Conservation (phyloP, 92 coral and sea anemone species). For the Chrysogorgia sp. region DNA sequence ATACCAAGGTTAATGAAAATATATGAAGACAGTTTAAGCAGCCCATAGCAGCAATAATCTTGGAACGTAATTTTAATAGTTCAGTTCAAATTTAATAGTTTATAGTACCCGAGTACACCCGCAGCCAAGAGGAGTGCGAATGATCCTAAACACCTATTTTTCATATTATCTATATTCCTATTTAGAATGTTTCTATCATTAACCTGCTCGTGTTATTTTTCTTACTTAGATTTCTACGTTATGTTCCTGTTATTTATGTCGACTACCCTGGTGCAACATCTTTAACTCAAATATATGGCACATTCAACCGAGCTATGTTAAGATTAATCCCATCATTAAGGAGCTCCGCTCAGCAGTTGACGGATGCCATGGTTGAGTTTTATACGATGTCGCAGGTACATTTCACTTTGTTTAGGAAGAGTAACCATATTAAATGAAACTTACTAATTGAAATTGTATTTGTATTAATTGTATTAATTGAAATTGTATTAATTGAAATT, state of each 20-base stretch:
- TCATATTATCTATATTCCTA: too few relatives aligned
- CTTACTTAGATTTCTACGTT: conserved; percentile 82
- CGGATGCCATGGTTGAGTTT: conserved; percentile 99
- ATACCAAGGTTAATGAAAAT: too few relatives aligned
- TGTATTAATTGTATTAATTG: neutral
- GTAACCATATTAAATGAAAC: too few relatives aligned
- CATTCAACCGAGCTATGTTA: conserved; percentile 98
- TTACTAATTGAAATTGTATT: too few relatives aligned
- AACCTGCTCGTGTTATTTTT: neutral
- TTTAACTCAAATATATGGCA: conserved; percentile 94
- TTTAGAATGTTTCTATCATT: too few relatives aligned
- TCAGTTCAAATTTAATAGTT: neutral
- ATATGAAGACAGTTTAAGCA: too few relatives aligned
- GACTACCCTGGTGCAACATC: conserved; percentile 98
- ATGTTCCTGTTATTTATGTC: conserved; percentile 93
- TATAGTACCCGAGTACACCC: neutral
- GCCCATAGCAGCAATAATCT: too few relatives aligned
- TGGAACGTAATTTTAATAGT: neutral
- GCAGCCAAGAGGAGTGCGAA: too few relatives aligned
- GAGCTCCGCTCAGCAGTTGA: conserved; percentile 90
- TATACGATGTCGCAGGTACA: conserved; percentile 95
- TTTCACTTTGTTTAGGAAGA: too few relatives aligned
- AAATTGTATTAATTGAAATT: neutral
- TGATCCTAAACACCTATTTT: too few relatives aligned
- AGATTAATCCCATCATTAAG: conserved; percentile 93